Conservation (phyloP, 2,888 invertebrate species). For the Limnephilus rhombicus region DNA sequence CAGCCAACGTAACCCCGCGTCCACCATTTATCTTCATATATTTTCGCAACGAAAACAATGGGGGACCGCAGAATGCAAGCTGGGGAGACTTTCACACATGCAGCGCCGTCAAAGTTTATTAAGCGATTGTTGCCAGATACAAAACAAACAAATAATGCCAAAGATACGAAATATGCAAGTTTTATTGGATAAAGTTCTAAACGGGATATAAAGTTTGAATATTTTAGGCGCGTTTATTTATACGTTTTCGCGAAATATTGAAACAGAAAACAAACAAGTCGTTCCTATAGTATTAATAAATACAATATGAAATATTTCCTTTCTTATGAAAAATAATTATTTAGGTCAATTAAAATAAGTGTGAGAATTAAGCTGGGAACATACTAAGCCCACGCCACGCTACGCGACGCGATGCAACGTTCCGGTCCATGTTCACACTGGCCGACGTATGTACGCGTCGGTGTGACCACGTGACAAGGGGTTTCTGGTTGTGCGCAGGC, state of each 20-base stretch:
- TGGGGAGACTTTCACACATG: conserved; percentile 37
- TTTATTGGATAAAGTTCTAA: background rate
- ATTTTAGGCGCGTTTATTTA: background rate
- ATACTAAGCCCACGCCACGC: no score
- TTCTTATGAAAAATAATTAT: background rate
- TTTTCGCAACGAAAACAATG: conserved; percentile 63
- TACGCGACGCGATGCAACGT: no score
- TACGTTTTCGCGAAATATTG: background rate
- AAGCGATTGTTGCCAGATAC: conserved; percentile 36
- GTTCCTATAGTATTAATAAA: background rate
- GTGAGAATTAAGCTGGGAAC: no score
- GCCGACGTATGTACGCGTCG: no score
- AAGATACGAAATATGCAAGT: background rate
- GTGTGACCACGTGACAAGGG: no score
- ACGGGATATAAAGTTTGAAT: background rate
- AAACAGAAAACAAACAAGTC: background rate
- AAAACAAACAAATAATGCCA: background rate
- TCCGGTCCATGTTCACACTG: no score
- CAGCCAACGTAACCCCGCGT: conserved; percentile 42
- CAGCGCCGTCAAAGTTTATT: conserved; percentile 38
- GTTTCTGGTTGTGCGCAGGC: no score
- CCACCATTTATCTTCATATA: conserved; percentile 65
- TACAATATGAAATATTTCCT: background rate
- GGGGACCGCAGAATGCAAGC: conserved; percentile 61
- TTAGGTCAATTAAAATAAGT: no score